Evolutionary conservation across 2,113 vertebrate species (phyloP).

Genomic region (Crocuta crocuta): DNA sequence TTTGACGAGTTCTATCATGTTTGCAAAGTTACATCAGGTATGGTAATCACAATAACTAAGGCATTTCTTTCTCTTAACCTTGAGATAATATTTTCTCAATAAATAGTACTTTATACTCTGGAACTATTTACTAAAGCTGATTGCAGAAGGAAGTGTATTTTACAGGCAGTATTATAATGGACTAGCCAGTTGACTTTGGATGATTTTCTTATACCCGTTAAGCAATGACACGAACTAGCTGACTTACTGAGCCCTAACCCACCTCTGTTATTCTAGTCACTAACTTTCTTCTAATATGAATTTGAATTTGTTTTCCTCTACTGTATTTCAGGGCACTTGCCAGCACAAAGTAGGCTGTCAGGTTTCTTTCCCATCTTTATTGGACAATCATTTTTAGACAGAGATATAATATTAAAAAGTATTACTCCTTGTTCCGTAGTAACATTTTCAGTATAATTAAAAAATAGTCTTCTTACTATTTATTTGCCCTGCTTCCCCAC

Average conservation of each 20-base stretch:
- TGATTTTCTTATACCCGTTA: not conserved
- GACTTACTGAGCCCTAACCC: not conserved
- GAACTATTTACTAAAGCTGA: conserved; percentile 1
- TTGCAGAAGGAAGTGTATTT: not conserved
- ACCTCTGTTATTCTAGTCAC: not conserved
- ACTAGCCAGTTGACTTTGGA: not conserved
- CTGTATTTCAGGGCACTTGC: not conserved
- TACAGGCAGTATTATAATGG: not conserved
- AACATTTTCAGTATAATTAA: not conserved
- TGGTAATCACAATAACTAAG: not conserved
- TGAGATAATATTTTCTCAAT: not conserved
- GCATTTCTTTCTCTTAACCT: not conserved
- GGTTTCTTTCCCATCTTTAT: not conserved
- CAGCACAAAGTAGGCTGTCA: not conserved
- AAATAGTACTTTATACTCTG: not conserved
- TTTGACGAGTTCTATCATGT: not conserved
- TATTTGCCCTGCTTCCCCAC: not conserved
- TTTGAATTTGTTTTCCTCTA: not conserved
- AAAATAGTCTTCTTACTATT: not conserved
- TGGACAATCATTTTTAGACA: not conserved
- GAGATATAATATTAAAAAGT: not conserved
- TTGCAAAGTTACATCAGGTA: not conserved
- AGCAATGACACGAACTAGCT: not conserved
- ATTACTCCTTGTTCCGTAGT: not conserved
- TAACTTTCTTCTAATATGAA: not conserved